Conservation (phyloP, 1,140 invertebrate species). For the Drosophila virilis region DNA sequence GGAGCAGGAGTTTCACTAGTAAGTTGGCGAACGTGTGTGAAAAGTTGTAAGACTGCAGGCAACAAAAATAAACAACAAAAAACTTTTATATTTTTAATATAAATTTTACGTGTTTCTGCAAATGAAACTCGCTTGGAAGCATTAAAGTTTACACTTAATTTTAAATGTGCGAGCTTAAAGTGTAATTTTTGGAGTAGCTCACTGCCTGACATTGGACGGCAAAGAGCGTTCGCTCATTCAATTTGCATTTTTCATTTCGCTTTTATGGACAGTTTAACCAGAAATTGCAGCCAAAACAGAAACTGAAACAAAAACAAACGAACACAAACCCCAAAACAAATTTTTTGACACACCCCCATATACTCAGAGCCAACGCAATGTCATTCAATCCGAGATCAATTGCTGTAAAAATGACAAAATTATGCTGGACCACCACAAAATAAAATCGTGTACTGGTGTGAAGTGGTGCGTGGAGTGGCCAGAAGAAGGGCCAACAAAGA, state of each 20-base stretch:
- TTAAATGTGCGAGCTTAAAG: constrained; percentile 21
- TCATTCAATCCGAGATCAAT: constrained; percentile 80
- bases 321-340: constrained; percentile 44
- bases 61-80: constrained; percentile 69
- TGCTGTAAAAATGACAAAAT: constrained; percentile 82
- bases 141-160: constrained; percentile 47
- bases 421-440: constrained; percentile 49
- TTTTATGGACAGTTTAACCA: constrained; percentile 56
- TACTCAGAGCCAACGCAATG: constrained; percentile 29
- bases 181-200: background rate
- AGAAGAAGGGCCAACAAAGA: constrained; percentile 3
- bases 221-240: constrained; percentile 39
- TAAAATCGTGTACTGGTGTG: constrained; percentile 10
- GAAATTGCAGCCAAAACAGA: constrained; percentile 31
- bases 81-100: constrained; percentile 73
- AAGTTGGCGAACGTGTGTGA: constrained; percentile 18
- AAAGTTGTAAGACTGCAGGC: constrained; percentile 66
- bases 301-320: constrained; percentile 2
- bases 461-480: background rate
- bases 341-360: constrained; percentile 8
- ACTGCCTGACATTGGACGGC: background rate
- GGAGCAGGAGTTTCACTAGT: background rate
- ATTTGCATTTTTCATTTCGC: constrained; percentile 75
- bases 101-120: constrained; percentile 47
- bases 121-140: constrained; percentile 30